A percentile compares a stretch with the other conserved stretches of the same genome.
These are phyloP conservation scores for Semicossyphus pulcher DNA, from an alignment of 2,113 vertebrate species.

Conservation along the genomic window DNA sequence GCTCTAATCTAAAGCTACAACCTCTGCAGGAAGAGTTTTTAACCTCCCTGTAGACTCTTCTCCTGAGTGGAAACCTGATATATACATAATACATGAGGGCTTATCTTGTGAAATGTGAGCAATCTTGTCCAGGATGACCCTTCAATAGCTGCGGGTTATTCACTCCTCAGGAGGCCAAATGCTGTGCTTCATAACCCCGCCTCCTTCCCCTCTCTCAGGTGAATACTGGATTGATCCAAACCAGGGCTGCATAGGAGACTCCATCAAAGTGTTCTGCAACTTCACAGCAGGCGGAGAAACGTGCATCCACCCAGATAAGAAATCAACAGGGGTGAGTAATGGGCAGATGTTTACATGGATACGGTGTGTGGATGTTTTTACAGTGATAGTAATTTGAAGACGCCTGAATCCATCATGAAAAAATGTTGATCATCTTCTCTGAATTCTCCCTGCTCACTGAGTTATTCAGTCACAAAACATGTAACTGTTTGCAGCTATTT, in stretches of 20 bases:
- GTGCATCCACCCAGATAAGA: conserved; percentile 96
- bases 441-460: too few species aligned
- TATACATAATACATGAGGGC: background rate
- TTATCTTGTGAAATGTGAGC: background rate
- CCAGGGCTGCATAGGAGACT: conserved; percentile 95
- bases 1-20: too few species aligned
- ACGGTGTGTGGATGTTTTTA: too few species aligned
- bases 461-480: too few species aligned
- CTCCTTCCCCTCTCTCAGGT: conserved; percentile 74
- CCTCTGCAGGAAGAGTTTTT: too few species aligned
- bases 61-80: background rate
- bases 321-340: conserved; percentile 92
- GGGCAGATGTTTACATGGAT: conserved; percentile 27
- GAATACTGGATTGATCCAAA: conserved; percentile 99
- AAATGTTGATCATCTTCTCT: too few species aligned
- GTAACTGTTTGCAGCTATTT: too few species aligned
- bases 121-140: background rate
- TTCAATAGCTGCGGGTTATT: background rate
- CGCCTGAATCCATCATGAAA: background rate
- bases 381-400: background rate
- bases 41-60: background rate
- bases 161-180: background rate
- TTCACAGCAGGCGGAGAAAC: conserved; percentile 98
- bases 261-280: conserved; percentile 97
- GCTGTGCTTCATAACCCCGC: background rate